Conservation (phyloP, 2,113 vertebrate genomes). For the Psettodes erumei region DNA sequence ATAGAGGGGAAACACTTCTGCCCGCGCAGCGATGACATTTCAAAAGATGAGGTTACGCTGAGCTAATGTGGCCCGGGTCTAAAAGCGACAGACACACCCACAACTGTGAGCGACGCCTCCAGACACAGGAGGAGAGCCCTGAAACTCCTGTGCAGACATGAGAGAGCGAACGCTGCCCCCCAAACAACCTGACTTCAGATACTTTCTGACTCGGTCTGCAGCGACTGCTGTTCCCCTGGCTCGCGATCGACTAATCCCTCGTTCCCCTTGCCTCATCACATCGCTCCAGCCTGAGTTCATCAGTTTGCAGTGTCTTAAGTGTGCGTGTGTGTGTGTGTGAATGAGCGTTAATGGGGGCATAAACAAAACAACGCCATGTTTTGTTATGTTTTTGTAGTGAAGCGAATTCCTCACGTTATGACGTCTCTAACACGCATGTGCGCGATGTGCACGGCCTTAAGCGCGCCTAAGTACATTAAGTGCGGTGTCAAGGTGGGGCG, state of each 20-base stretch:
- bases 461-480: conserved; percentile 22
- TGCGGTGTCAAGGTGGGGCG: conserved; percentile 20
- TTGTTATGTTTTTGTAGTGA: too few relatives aligned
- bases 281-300: conserved; percentile 51
- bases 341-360: neutral
- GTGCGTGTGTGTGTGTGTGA: neutral
- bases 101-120: neutral
- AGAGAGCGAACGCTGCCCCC: neutral
- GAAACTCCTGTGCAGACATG: conserved; percentile 21
- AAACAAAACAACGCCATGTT: too few relatives aligned
- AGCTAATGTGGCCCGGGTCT: conserved; percentile 30
- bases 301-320: conserved; percentile 9
- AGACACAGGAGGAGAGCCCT: conserved; percentile 2
- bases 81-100: neutral
- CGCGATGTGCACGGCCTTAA: neutral
- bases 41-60: conserved; percentile 32
- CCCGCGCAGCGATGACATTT: conserved; percentile 54
- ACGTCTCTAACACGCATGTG: conserved; percentile 6
- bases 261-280: conserved; percentile 52
- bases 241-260: conserved; percentile 44
- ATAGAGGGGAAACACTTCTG: conserved; percentile 1
- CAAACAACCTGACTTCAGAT: too few relatives aligned
- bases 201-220: conserved; percentile 27
- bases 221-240: neutral
- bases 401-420: conserved; percentile 18